Conservation (phyloP, 2,888 invertebrate genomes). For the Nemotelus nigrinus region DNA sequence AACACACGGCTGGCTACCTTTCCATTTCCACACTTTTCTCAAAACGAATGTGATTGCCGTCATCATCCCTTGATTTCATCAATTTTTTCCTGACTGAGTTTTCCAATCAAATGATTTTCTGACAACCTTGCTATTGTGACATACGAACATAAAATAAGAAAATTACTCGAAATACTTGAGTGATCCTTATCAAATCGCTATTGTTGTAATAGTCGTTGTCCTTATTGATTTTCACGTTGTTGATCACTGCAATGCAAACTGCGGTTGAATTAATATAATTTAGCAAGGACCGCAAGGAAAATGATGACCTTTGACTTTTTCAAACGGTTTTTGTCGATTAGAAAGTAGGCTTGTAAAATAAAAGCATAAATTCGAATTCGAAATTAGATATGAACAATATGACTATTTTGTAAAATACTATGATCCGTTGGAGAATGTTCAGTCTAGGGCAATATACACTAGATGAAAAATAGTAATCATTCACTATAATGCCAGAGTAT, state of each 20-base stretch:
- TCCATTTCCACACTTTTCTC: background rate
- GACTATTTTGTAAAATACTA: too few relatives aligned
- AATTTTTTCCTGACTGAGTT: constrained; percentile 13
- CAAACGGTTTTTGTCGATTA: too few relatives aligned
- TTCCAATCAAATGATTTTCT: constrained; percentile 47
- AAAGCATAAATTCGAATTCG: too few relatives aligned
- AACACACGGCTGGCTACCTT: background rate
- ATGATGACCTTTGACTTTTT: background rate
- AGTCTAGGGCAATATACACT: too few relatives aligned
- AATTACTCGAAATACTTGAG: constrained; percentile 36
- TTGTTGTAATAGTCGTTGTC: constrained; percentile 8
- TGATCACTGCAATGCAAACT: background rate
- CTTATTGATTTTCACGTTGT: constrained; percentile 13
- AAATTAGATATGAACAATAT: too few relatives aligned
- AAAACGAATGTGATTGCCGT: background rate
- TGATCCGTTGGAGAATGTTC: too few relatives aligned
- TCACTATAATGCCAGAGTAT: too few relatives aligned
- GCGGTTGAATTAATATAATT: background rate
- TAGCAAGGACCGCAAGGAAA: background rate
- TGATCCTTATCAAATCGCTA: constrained; percentile 28
- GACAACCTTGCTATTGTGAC: constrained; percentile 43
- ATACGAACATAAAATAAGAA: constrained; percentile 43
- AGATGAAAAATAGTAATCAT: too few relatives aligned
- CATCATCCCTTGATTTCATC: constrained; percentile 9
- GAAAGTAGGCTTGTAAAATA: too few relatives aligned